Evolutionary conservation across 2,113 vertebrate genomes (phyloP), one percentile per base, ranked within the genome.

Genomic region (Heliornis fulica): DNA sequence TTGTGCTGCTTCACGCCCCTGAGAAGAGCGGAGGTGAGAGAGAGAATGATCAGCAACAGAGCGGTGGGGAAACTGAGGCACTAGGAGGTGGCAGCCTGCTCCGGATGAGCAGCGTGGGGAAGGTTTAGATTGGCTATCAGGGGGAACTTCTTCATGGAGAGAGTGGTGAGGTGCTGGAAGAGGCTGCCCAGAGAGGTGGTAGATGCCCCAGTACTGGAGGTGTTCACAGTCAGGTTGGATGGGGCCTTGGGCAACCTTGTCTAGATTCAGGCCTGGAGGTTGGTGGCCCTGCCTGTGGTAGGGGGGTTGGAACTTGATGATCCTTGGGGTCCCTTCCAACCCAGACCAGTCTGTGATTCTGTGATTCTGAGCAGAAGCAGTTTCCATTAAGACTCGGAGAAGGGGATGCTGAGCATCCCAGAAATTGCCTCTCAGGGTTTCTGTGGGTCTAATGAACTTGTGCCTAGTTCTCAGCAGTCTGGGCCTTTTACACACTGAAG

Each of bases 11-110:
- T 84, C 81, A 82, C 0, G 0, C 56, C 68, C 50, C 20, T 87
- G 32, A 41, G 46, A 89, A 79, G 83, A 63, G 59, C 13, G 43
- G 76, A 89, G 83, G 78, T 77, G 83, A 87, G 71, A 88, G 88
- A 87, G 15, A 85, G 18, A 13, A 41, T 0, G 0, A 46, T 50
- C 9, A 3, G 51, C 76, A 63, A 11, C 1, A 3, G 51, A 78
- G 76, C 43, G 12, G 43, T 36, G 41, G 93, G 72, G 93, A 96
- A 92, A 87, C 86, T 32, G 89, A 94, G 94, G 80, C 76, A 68
- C 13, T 9, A 21, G 38, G 46, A 46, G 36, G 38, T 65, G 41
- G 11, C 48, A 56, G 13, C 53, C 53, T 79, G 36, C 48, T 68
- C 89, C 40, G 50, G 50, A 54, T 1, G 6, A 31, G 41, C 16